Base-by-base conservation (phyloP, 2,797 vertebrate genomes). In the Acridotheres tristis region DNA sequence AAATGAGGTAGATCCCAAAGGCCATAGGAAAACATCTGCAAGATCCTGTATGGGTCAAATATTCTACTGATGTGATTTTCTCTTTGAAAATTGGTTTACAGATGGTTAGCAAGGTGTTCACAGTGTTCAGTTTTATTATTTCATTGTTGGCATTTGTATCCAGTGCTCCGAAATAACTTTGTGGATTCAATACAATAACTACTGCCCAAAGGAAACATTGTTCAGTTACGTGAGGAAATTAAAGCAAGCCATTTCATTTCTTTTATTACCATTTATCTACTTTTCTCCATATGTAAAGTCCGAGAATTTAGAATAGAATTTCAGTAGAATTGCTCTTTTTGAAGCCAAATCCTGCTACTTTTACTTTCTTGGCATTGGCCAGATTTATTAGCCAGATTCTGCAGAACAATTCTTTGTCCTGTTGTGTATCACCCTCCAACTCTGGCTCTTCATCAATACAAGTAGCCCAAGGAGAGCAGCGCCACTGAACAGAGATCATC, bases 1-100 rank as follows among this genome's bases (percentile, higher is more conserved):
- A 98, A 97, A 98, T 96, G 92, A 97, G 90, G 78, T 95, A 96
- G 75, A 96, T 96, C 96, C 92, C 92, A 97, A 96, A 95, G 92
- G 74, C 92, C 94, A 71, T 40, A 90, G 91, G 84, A 95, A 97
- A 97, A 97, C 96, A 97, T 96, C 96, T 98, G 97, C 94, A 96
- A 97, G 91, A 97, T 66, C 65, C 88, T 94, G 36, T 73, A 87
- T 65, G 92, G 96, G 97, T 97, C 96, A 97, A 90, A 96, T 96
- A 97, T 88, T 97, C 89, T 95, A 95, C 76, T 94, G 96, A 71
- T 96, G 93, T 96, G 93, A 96, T 97, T 97, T 97, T 96, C 85
- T 95, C 96, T 97, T 97, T 96, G 96, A 98, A 97, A 97, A 90
- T 93, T 93, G 89, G 80, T 92, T 96, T 96, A 79, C 95, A 97